A percentile compares a stretch with the other conserved stretches of the same genome.
phyloP scores from a whole-genome alignment of 2,113 vertebrate species.

The Cyanoramphus novaezelandiae region DNA sequence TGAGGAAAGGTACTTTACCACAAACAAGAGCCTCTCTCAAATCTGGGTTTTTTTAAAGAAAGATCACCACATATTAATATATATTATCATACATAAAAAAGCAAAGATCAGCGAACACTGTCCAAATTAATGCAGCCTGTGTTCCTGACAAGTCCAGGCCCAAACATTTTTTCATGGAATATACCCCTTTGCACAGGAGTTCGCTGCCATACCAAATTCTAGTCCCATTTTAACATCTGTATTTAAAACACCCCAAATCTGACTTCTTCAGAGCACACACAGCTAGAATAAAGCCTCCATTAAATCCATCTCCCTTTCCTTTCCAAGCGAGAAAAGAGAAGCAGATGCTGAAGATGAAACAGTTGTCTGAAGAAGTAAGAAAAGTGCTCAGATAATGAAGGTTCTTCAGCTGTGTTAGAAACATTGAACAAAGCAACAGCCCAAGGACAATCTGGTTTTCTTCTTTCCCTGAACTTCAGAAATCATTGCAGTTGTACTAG shows the following conservation, averaged over 20 bases:
- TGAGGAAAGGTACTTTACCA: not conserved
- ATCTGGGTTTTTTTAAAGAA: not conserved
- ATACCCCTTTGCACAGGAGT: not conserved
- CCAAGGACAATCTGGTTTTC: not conserved
- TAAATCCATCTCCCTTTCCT: not conserved
- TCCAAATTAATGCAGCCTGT: not conserved
- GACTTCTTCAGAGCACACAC: not conserved
- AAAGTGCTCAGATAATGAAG: not conserved
- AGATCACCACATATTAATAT: not conserved
- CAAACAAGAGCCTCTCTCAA: not conserved
- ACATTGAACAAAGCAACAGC: not conserved
- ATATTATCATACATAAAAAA: not conserved
- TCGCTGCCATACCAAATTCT: not conserved
- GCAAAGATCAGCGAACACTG: not conserved
- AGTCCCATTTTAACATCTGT: not conserved
- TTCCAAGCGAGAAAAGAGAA: not conserved
- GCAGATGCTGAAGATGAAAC: not conserved
- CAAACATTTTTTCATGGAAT: not conserved
- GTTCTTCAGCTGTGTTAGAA: not conserved
- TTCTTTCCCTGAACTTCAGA: not conserved
- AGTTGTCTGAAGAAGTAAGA: not conserved
- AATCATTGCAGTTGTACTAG: not conserved
- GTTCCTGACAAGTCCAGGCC: not conserved
- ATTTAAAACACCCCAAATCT: not conserved
- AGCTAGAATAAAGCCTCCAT: not conserved